These are phyloP conservation scores for Drepana arcuata DNA, from an alignment of 1,140 invertebrate species.

Conservation along the genomic window DNA sequence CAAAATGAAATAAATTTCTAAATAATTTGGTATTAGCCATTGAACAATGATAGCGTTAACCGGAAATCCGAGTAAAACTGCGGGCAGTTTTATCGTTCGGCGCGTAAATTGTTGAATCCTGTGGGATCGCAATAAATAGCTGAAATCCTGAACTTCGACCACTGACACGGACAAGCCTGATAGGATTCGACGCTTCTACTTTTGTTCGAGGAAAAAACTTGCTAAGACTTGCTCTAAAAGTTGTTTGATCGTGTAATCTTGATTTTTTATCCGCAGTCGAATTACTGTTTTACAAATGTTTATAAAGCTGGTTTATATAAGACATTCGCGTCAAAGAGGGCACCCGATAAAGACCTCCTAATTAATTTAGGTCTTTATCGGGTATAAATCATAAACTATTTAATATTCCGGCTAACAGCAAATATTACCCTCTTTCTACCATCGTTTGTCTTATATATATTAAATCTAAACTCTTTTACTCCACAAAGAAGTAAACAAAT, in stretches of 20 bases:
- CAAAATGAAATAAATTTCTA: too few species aligned
- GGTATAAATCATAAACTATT: too few species aligned
- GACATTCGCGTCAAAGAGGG: slow-evolving; percentile 1
- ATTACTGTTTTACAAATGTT: not conserved
- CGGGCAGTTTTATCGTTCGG: slow-evolving; percentile 44
- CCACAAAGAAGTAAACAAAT: too few species aligned
- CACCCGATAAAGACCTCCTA: too few species aligned
- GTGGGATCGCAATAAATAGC: slow-evolving; percentile 61
- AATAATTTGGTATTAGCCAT: too few species aligned
- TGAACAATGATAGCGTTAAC: slow-evolving; percentile 15
- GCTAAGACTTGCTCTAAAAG: too few species aligned
- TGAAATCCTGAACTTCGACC: slow-evolving; percentile 59
- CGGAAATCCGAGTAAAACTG: slow-evolving; percentile 24
- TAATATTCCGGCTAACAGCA: too few species aligned
- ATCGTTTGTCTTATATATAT: too few species aligned
- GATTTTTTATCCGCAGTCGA: too few species aligned
- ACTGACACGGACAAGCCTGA: slow-evolving; percentile 46
- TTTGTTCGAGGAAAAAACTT: not conserved
- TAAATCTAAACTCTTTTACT: too few species aligned
- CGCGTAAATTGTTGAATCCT: slow-evolving; percentile 56
- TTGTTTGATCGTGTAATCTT: too few species aligned
- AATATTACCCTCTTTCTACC: too few species aligned
- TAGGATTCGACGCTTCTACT: slow-evolving; percentile 41
- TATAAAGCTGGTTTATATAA: slow-evolving; percentile 1
- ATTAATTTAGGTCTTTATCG: slow-evolving; percentile 16